A percentile compares a stretch with the other conserved stretches of the same genome.
These are phyloP conservation scores for Acrobasis consociella DNA, from an alignment of 2,888 invertebrate species.

Conservation along the genomic window DNA sequence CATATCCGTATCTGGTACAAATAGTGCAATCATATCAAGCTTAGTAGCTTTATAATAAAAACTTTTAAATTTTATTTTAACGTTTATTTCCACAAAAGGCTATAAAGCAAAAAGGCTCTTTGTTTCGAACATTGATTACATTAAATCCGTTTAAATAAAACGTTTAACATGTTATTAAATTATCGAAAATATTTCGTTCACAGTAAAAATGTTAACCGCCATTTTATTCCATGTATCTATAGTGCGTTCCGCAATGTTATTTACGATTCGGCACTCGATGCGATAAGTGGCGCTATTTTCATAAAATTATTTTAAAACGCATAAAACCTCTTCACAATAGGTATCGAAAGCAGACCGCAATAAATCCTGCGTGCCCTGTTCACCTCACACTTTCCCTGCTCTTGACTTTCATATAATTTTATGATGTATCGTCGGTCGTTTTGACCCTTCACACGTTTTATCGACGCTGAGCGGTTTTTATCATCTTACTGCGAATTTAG, in stretches of 20 bases:
- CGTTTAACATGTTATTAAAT: neutral
- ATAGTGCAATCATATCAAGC: too few relatives aligned
- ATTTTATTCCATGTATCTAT: neutral
- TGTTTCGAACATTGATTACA: neutral
- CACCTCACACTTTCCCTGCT: slow-evolving; percentile 76
- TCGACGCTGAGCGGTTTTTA: slow-evolving; percentile 53
- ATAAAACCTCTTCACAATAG: slow-evolving; percentile 74
- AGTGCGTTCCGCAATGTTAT: slow-evolving; percentile 26
- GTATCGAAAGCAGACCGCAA: slow-evolving; percentile 78
- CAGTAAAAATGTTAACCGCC: neutral
- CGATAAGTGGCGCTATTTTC: slow-evolving; percentile 60
- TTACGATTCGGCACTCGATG: slow-evolving; percentile 37
- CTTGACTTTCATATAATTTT: slow-evolving; percentile 83
- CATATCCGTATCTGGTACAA: too few relatives aligned
- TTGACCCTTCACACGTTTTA: slow-evolving; percentile 80
- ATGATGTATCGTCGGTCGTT: slow-evolving; percentile 77
- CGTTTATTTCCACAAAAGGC: neutral
- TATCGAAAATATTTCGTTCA: neutral
- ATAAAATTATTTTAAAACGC: slow-evolving; percentile 67
- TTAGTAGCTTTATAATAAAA: neutral
- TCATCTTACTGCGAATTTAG: slow-evolving; percentile 54
- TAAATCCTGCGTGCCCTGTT: slow-evolving; percentile 71
- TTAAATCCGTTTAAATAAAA: neutral
- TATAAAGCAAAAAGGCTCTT: neutral
- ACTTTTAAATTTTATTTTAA: neutral